Percentiles rank a stretch among this genome's conserved stretches.
Evolutionary conservation across 2,797 vertebrate species (phyloP).

Genomic region (Melanotaenia trifasciata): DNA sequence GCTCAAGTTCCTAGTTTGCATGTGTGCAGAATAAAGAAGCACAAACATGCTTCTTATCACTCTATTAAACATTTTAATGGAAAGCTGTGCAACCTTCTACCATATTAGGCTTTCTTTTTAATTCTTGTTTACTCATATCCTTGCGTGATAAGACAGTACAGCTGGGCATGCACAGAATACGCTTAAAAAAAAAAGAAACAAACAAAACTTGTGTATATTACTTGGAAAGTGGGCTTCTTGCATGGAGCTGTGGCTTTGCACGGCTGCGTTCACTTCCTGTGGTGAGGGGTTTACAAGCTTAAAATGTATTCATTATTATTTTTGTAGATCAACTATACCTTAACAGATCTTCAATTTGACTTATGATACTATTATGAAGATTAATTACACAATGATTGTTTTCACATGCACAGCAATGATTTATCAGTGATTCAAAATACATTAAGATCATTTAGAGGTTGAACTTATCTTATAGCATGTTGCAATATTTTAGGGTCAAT

Average conservation of each 20-base stretch:
- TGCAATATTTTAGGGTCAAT: neutral
- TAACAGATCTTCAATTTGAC: neutral
- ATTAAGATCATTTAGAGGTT: neutral
- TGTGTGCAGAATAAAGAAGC: neutral
- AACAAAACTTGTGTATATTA: too few species aligned
- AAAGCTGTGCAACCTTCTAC: neutral
- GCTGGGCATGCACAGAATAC: too few species aligned
- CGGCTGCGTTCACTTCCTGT: neutral
- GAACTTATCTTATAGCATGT: neutral
- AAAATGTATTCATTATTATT: neutral
- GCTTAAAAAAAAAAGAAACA: too few species aligned
- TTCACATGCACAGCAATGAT: neutral
- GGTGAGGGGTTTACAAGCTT: neutral
- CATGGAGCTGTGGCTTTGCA: neutral
- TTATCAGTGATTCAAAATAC: neutral
- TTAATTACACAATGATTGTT: neutral
- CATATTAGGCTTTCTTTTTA: neutral
- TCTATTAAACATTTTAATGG: neutral
- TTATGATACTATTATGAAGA: neutral
- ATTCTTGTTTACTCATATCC: neutral
- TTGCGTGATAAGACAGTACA: too few species aligned
- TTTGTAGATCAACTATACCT: neutral
- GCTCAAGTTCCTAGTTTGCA: neutral
- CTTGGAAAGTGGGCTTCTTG: too few species aligned
- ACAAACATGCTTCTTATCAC: neutral